Base-by-base conservation (phyloP, 1,140 invertebrate genomes). In the Rhynchophorus ferrugineus region DNA sequence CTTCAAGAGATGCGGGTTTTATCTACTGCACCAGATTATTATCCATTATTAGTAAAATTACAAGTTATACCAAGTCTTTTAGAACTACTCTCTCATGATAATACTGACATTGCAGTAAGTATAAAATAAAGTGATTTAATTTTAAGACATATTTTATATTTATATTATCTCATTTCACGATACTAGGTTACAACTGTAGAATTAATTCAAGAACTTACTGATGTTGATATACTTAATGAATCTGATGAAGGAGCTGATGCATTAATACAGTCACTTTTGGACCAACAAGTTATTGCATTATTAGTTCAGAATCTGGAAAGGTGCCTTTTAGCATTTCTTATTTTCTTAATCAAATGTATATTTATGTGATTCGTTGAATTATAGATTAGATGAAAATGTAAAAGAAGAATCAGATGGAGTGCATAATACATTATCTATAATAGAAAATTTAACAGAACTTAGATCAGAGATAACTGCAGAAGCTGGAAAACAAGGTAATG, bases 401-500 rank as follows among this genome's bases (percentile, higher is more conserved):
- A 91, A 92, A 70, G 95, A 98, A 72, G 96, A 99, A 72, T 78
- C 86, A 38, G 94, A 98, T 72, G 96, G 95, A 39, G 91, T 99
- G 14, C 91, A 96, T 69, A 96, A 98, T 67, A 91, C 92, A 11
- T 74, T 99, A 61, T 85, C 65, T n/a, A 67, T 67, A 17, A 63
- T 95, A 64, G 90, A 94, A 75, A 95, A 95, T 70, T 75, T 95
- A 7, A 82, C 87, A n/a, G 96, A 99, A 73, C 87, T 95, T 53
- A 78, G 84, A 42, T 84, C 86, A 42, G 85, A 95, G 57, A 73
- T 95, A 18, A 87, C 86, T 61, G 65, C 77, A 14, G 89, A 95
- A 65, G 85, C 91, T 39, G 86, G 82, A 9, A 86, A 85, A 68
- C 89, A 95, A 73, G 95, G 52, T 47, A 50, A 33, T 13, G 22